phyloP scores from a whole-genome alignment of 2,797 vertebrate species.

The Botia almorhae region DNA sequence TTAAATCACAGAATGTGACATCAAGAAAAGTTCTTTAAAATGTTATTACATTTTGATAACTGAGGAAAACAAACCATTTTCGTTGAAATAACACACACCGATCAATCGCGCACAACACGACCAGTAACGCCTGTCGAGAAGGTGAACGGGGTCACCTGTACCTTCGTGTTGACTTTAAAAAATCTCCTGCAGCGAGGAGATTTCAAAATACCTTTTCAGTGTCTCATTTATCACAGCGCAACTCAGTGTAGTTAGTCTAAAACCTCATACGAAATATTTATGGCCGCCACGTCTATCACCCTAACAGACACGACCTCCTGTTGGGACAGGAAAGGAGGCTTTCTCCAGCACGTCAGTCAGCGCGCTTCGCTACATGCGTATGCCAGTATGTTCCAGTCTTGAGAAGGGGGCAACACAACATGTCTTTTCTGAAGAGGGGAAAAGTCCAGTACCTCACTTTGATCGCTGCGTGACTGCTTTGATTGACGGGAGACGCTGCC shows the following conservation, averaged over 20 bases:
- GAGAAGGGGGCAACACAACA: conserved; percentile 38
- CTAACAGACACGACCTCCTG: conserved; percentile 70
- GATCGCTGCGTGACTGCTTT: conserved; percentile 45
- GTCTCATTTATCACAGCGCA: conserved; percentile 71
- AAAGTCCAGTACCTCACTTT: conserved; percentile 24
- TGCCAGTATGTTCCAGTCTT: conserved; percentile 6
- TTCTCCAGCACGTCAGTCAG: conserved; percentile 65
- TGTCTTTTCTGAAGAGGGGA: conserved; percentile 24
- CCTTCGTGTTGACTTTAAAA: neutral
- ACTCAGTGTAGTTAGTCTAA: conserved; percentile 65
- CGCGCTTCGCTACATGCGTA: neutral
- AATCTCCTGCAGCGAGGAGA: conserved; percentile 61
- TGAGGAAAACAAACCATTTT: neutral
- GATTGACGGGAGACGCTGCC: conserved; percentile 44
- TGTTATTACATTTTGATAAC: neutral
- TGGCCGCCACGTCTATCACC: conserved; percentile 67
- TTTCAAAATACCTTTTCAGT: conserved; percentile 68
- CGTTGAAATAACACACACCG: neutral
- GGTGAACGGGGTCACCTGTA: neutral
- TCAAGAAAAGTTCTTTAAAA: neutral
- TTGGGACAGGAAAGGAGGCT: conserved; percentile 56
- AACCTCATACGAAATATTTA: conserved; percentile 73
- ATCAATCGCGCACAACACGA: neutral
- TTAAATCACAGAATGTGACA: neutral
- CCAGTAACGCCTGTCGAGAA: neutral